These are phyloP conservation scores for Thinocorus orbignyianus DNA, from an alignment of 2,113 vertebrate genomes.

Conservation along the genomic window DNA sequence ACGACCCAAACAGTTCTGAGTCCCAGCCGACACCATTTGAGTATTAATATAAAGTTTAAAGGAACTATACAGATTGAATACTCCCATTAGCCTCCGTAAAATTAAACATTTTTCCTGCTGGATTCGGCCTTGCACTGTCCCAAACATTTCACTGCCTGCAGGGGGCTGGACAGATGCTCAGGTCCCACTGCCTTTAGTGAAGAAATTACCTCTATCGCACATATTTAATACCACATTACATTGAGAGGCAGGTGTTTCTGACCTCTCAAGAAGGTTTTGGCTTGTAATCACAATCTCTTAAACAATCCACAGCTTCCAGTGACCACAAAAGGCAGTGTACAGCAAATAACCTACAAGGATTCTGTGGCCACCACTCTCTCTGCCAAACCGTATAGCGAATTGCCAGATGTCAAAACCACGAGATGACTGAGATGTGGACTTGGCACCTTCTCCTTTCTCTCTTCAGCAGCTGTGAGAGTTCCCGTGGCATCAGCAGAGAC, in stretches of 20 bases:
- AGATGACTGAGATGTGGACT: slow-evolving; percentile 95
- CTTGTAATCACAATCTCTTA: not conserved
- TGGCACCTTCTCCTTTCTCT: slow-evolving; percentile 95
- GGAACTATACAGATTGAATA: not conserved
- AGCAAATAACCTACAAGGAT: slow-evolving; percentile 89
- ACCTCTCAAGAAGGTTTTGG: not conserved
- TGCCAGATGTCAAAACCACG: slow-evolving; percentile 87
- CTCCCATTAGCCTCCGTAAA: not conserved
- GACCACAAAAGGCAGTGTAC: not conserved
- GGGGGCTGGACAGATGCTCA: not conserved
- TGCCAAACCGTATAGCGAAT: slow-evolving; percentile 87
- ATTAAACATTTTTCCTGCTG: not conserved
- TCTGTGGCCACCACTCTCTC: slow-evolving; percentile 97
- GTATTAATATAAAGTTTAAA: not conserved
- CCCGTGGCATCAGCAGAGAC: slow-evolving; percentile 78
- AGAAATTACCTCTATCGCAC: not conserved
- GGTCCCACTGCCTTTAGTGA: not conserved
- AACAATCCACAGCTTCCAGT: not conserved
- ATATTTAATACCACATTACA: not conserved
- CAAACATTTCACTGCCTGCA: not conserved
- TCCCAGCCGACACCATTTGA: not conserved
- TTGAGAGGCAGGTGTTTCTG: not conserved
- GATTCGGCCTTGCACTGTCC: not conserved
- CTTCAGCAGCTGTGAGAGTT: slow-evolving; percentile 83
- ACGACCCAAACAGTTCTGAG: not conserved